phyloP scores from a whole-genome alignment of 2,888 invertebrate genomes.

The Yponomeuta malinellus region DNA sequence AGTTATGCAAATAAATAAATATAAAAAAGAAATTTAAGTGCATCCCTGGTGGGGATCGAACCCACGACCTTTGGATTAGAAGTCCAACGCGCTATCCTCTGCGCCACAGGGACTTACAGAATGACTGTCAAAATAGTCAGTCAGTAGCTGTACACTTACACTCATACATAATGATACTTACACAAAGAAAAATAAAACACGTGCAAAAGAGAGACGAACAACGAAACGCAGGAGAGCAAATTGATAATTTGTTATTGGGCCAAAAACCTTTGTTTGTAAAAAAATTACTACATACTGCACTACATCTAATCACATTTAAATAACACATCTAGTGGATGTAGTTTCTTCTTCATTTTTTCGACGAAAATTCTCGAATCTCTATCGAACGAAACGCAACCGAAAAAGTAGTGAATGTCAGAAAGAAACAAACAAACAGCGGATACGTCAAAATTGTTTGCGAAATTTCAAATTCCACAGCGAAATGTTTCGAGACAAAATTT shows the following conservation, averaged over 20 bases:
- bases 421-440: conserved; percentile 31
- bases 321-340: too few species aligned
- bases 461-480: conserved; percentile 53
- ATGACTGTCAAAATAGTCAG: conserved; percentile 30
- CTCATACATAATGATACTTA: neutral
- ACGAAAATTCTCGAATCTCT: neutral
- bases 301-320: too few species aligned
- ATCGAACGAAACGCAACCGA: neutral
- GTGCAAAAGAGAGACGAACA: neutral
- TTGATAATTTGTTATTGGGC: neutral
- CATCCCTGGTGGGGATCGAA: conserved; percentile 91
- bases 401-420: neutral
- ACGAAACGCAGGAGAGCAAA: neutral
- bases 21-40: conserved; percentile 14
- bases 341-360: too few species aligned
- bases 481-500: conserved; percentile 3
- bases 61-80: conserved; percentile 93
- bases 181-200: neutral
- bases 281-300: too few species aligned
- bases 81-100: conserved; percentile 93
- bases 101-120: conserved; percentile 84
- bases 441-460: conserved; percentile 53
- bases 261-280: too few species aligned
- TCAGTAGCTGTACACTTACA: neutral
- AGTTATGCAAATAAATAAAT: conserved; percentile 19